Conservation (phyloP, 2,113 vertebrate genomes). For the Stegostoma tigrinum region DNA sequence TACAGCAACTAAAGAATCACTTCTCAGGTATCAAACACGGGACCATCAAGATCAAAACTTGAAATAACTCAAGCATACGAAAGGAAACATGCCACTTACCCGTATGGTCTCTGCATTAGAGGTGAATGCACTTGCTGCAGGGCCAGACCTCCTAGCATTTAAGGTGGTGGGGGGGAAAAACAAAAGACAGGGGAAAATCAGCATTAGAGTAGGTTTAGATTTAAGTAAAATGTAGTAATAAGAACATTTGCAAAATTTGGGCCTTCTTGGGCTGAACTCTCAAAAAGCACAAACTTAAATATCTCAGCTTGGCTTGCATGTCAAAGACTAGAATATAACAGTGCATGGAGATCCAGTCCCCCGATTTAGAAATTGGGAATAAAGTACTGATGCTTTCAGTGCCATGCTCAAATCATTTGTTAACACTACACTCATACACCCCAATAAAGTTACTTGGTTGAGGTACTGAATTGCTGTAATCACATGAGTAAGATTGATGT, state of each 20-base stretch:
- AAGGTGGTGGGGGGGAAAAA: background rate
- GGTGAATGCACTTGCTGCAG: conserved; percentile 25
- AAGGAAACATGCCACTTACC: background rate
- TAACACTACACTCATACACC: background rate
- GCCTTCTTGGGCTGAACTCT: no score
- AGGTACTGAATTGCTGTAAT: background rate
- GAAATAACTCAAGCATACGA: background rate
- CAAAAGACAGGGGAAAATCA: background rate
- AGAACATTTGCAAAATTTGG: background rate
- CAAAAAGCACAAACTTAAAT: background rate
- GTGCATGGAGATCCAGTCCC: background rate
- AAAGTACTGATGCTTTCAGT: background rate
- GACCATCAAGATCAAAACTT: background rate
- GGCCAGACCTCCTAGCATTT: background rate
- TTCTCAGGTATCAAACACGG: background rate
- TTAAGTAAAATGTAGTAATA: background rate
- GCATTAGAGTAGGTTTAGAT: background rate
- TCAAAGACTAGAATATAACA: background rate
- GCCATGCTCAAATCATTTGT: background rate
- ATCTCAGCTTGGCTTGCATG: background rate
- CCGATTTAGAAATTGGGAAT: background rate
- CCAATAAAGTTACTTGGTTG: background rate
- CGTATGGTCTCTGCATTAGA: conserved; percentile 24
- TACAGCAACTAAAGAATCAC: background rate
- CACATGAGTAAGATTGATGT: no score